Conservation (phyloP, 2,888 invertebrate genomes). For the Lasius fuliginosus region DNA sequence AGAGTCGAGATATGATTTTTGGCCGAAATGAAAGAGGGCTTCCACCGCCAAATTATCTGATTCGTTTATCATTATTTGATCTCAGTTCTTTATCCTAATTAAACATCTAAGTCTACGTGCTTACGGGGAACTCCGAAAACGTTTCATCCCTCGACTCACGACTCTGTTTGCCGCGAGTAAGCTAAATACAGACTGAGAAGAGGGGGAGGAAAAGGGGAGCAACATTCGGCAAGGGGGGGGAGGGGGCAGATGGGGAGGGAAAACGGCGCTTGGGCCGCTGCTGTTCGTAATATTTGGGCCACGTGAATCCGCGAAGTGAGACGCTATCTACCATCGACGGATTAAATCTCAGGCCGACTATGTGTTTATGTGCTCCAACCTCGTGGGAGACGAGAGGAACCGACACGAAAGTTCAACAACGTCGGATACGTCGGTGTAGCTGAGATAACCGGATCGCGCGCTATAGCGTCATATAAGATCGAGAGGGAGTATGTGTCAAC, state of each 20-base stretch:
- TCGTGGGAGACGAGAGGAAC: background rate
- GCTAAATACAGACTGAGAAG: constrained; percentile 13
- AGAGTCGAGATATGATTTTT: background rate
- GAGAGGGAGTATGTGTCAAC: constrained; percentile 65
- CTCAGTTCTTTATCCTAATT: constrained; percentile 3
- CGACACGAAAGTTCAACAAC: constrained; percentile 72
- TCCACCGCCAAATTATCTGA: background rate
- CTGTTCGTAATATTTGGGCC: constrained; percentile 35
- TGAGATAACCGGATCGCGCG: background rate
- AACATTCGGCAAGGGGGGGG: background rate
- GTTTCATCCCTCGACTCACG: constrained; percentile 21
- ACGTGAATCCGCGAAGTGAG: constrained; percentile 57
- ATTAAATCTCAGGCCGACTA: constrained; percentile 72
- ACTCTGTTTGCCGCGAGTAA: constrained; percentile 28
- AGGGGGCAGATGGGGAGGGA: background rate
- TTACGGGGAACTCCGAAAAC: constrained; percentile 26
- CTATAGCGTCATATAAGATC: background rate
- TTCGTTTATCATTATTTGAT: constrained; percentile 1
- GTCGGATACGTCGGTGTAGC: constrained; percentile 52
- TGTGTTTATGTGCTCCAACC: constrained; percentile 69
- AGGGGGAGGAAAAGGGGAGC: background rate
- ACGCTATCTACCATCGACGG: constrained; percentile 78
- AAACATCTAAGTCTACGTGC: background rate
- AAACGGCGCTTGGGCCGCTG: background rate
- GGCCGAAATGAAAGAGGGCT: background rate